Percentiles rank a stretch among this genome's conserved stretches.
phyloP scores from a whole-genome alignment of 2,797 vertebrate species.

The Rhodeus uyekii region DNA sequence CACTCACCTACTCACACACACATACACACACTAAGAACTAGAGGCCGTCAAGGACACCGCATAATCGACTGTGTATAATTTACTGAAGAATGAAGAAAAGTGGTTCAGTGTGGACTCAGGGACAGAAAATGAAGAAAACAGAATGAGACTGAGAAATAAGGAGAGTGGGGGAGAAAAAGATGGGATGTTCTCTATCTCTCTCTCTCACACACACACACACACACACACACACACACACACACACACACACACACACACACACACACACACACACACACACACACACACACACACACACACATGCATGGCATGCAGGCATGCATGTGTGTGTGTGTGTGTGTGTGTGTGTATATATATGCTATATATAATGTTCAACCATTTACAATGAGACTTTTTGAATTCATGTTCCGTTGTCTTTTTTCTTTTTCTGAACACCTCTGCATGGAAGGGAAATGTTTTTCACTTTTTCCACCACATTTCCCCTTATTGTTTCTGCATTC shows the following conservation, averaged over 20 bases:
- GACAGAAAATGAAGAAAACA: constrained; percentile 26
- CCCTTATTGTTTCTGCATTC: constrained; percentile 22
- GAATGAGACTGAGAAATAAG: background rate
- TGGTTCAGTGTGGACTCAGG: background rate
- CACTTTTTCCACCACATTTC: constrained; percentile 19
- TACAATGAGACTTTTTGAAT: background rate
- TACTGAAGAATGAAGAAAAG: constrained; percentile 16
- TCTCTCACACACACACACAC: no score
- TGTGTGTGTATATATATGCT: no score
- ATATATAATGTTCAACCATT: background rate
- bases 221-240: no score
- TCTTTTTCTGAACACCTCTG: background rate
- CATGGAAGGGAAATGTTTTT: background rate
- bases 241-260: no score
- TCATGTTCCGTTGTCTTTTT: constrained; percentile 2
- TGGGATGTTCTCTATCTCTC: background rate
- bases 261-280: no score
- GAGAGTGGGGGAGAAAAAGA: background rate
- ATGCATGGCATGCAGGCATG: no score
- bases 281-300: no score
- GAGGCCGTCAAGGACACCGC: constrained; percentile 26
- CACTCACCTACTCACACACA: constrained; percentile 9
- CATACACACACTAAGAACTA: constrained; percentile 5
- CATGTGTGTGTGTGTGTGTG: no score
- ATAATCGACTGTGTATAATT: constrained; percentile 38